phyloP scores from a whole-genome alignment of 35 echinoderm and acorn worm genomes.

The Hemicentrotus pulcherrimus region DNA sequence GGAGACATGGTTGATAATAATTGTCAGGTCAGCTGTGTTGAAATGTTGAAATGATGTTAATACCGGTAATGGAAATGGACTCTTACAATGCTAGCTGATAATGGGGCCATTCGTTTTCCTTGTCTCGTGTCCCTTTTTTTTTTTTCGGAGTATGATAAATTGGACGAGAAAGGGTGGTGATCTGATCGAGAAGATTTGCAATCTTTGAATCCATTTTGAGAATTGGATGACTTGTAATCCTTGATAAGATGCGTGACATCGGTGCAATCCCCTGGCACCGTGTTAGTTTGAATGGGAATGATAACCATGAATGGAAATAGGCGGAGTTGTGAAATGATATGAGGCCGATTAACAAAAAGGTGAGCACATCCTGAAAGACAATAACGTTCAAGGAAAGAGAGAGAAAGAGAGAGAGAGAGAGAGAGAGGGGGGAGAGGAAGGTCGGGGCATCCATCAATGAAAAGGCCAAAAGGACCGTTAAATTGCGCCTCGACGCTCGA shows the following conservation, averaged over 20 bases:
- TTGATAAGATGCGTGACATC: not conserved
- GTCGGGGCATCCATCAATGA: conserved; percentile 17
- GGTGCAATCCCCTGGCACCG: not conserved
- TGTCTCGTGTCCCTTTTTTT: not conserved
- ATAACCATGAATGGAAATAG: not conserved
- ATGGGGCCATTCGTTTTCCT: not conserved
- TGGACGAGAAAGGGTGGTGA: not conserved
- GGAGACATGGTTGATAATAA: not conserved
- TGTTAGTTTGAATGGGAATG: not conserved
- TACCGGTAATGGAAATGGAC: not conserved
- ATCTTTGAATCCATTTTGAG: not conserved
- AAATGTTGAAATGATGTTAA: not conserved
- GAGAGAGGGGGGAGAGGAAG: not conserved
- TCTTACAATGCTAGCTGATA: not conserved
- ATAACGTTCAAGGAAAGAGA: not conserved
- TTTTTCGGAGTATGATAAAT: not conserved
- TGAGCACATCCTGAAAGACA: not conserved
- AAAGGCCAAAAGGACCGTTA: conserved; percentile 47
- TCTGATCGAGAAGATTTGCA: not conserved
- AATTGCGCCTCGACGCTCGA: not conserved
- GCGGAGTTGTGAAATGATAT: conserved; percentile 10
- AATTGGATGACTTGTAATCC: not conserved
- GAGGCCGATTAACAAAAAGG: not conserved
- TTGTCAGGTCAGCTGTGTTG: not conserved
- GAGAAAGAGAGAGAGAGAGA: not conserved